Evolutionary conservation across 2,113 vertebrate species (phyloP).

Genomic region (Hystrix cristata): DNA sequence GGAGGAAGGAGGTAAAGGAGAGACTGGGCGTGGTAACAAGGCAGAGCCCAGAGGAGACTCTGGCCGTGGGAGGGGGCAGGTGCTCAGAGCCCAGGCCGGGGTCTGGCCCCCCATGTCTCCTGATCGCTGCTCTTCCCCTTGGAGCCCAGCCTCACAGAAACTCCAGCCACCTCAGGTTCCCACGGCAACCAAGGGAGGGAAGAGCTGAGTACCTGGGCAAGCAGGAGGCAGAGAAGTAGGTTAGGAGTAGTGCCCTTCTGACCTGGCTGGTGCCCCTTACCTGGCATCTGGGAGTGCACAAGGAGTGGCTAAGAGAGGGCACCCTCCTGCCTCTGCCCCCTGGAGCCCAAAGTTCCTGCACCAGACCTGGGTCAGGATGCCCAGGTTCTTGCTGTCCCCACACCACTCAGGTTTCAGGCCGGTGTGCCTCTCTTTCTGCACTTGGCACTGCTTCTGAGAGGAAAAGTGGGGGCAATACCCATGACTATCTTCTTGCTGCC

Average conservation of each 20-base stretch:
- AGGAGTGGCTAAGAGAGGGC: not conserved
- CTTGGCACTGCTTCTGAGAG: not conserved
- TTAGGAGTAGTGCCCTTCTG: constrained; percentile 35
- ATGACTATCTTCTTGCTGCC: not conserved
- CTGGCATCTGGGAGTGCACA: not conserved
- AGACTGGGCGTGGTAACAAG: not conserved
- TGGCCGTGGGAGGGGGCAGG: not conserved
- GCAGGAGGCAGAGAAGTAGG: constrained; percentile 33
- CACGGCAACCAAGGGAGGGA: constrained; percentile 78
- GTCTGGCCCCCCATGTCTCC: not conserved
- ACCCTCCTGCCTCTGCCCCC: not conserved
- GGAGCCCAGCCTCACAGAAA: not conserved
- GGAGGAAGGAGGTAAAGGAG: not conserved
- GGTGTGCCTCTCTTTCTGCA: not conserved
- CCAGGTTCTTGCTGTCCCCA: not conserved
- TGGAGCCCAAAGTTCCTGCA: not conserved
- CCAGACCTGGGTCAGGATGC: not conserved
- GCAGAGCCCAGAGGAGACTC: not conserved
- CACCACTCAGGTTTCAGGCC: not conserved
- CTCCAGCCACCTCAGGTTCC: constrained; percentile 76
- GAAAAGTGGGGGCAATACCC: not conserved
- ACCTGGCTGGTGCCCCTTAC: not conserved
- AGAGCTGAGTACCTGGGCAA: not conserved
- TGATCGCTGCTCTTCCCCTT: not conserved
- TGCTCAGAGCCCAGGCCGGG: not conserved